Conservation (phyloP, 2,888 invertebrate genomes). For the Eilema caniola region DNA sequence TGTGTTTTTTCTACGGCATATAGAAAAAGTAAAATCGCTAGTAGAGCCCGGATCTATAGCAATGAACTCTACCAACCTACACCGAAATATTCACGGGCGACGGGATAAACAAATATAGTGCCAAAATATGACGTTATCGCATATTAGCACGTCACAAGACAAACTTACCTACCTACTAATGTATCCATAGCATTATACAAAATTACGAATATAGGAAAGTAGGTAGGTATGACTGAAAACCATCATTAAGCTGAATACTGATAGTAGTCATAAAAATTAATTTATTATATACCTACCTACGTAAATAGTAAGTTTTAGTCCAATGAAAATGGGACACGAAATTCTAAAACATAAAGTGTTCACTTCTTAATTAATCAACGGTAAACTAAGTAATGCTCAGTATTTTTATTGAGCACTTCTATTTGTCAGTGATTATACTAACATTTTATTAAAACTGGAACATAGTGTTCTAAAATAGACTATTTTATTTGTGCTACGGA, state of each 20-base stretch:
- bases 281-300: not conserved
- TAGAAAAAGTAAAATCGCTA: constrained; percentile 7
- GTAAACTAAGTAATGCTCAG: not conserved
- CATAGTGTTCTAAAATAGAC: not conserved
- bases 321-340: no score
- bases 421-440: not conserved
- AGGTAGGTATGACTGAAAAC: not conserved
- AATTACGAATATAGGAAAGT: not conserved
- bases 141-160: constrained; percentile 62
- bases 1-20: not conserved
- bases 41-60: constrained; percentile 55
- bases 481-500: constrained; percentile 38
- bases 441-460: not conserved
- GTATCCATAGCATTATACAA: not conserved
- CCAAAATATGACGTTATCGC: constrained; percentile 66
- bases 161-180: not conserved
- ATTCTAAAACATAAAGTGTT: no score
- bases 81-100: constrained; percentile 68
- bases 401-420: not conserved
- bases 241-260: not conserved
- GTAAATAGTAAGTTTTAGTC: not conserved
- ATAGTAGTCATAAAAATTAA: not conserved
- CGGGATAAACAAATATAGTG: constrained; percentile 72
- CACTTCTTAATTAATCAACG: not conserved
- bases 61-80: constrained; percentile 70